A percentile compares a stretch with the other conserved stretches of the same genome.
Conservation (phyloP, 2,797 vertebrate genomes). For the Masticophis lateralis region DNA sequence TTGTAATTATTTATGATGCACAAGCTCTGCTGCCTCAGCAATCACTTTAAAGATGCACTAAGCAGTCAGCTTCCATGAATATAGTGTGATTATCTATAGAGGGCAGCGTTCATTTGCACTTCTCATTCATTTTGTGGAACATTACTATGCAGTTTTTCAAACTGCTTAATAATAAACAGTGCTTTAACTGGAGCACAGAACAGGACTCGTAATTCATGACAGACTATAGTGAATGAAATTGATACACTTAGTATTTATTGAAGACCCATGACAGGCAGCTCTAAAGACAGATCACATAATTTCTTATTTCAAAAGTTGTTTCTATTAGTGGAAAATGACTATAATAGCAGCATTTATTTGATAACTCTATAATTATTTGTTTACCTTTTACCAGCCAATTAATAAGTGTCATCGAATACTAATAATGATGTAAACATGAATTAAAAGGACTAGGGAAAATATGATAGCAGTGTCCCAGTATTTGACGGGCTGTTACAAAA, state of each 20-base stretch:
- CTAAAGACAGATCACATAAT: neutral
- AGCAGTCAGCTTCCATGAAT: neutral
- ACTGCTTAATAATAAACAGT: neutral
- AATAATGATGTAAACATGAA: neutral
- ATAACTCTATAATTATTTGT: neutral
- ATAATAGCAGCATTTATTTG: constrained; percentile 16
- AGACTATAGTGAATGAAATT: neutral
- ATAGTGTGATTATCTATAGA: neutral
- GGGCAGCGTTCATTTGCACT: neutral
- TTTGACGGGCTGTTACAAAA: neutral
- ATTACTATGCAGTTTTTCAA: neutral
- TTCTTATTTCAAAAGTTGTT: constrained; percentile 5
- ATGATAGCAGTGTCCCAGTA: neutral
- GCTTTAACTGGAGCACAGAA: neutral
- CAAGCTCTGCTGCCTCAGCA: neutral
- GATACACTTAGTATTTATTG: constrained; percentile 8
- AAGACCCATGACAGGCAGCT: neutral
- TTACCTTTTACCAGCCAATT: constrained; percentile 2
- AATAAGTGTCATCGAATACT: neutral
- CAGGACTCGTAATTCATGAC: neutral
- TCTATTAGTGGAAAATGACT: neutral
- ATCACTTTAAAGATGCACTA: neutral
- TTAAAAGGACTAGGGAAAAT: neutral
- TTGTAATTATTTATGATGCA: neutral
- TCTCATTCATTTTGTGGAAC: neutral